Conservation (phyloP, 2,797 vertebrate genomes). For the Cirrhinus mrigala region DNA sequence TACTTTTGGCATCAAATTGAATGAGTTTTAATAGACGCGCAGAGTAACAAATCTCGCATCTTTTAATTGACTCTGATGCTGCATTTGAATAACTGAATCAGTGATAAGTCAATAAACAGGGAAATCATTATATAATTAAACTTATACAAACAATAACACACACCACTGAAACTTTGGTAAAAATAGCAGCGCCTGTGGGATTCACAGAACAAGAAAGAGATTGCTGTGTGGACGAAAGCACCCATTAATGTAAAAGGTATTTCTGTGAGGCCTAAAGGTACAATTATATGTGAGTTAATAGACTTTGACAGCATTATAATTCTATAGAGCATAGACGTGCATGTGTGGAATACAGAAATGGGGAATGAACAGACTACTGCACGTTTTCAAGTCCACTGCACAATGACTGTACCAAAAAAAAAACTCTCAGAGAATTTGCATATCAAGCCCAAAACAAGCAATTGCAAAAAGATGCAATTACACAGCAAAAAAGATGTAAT, state of each 20-base stretch:
- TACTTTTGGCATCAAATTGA: not conserved
- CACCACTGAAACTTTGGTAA: not conserved
- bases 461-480: not conserved
- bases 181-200: not conserved
- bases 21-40: not conserved
- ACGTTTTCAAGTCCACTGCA: not conserved
- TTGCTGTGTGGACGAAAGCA: not conserved
- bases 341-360: not conserved
- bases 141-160: not conserved
- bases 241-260: conserved; percentile 40
- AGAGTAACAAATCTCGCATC: not conserved
- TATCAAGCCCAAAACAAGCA: not conserved
- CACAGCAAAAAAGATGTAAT: not conserved
- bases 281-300: conserved; percentile 40
- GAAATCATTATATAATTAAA: conserved; percentile 12
- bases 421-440: not conserved
- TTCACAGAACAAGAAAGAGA: conserved; percentile 4
- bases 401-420: not conserved
- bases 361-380: not conserved
- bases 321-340: conserved; percentile 17
- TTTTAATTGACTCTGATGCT: not conserved
- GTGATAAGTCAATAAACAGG: not conserved
- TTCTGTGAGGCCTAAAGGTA: conserved; percentile 34
- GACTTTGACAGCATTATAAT: conserved; percentile 43
- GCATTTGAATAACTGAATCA: not conserved